phyloP scores from a whole-genome alignment of 2,888 invertebrate genomes.

The Tholera decimalis region DNA sequence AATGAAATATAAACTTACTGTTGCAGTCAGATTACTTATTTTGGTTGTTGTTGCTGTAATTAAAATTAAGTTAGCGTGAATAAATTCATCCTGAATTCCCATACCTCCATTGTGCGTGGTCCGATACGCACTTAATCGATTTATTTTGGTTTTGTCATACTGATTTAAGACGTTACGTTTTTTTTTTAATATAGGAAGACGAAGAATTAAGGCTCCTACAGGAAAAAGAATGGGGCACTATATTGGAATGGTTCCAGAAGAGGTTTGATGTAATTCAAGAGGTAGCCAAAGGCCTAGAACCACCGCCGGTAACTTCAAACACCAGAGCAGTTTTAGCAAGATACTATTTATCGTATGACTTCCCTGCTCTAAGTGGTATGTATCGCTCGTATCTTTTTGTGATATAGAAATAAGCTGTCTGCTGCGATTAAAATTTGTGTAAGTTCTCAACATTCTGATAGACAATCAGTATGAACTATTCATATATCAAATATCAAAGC shows the following conservation, averaged over 20 bases:
- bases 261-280: slow-evolving; percentile 94
- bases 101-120: neutral
- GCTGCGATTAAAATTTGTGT: neutral
- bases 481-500: neutral
- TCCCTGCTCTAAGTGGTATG: slow-evolving; percentile 96
- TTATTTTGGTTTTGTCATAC: neutral
- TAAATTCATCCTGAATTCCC: neutral
- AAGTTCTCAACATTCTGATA: neutral
- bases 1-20: no score
- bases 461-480: neutral
- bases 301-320: slow-evolving; percentile 92
- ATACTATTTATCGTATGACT: slow-evolving; percentile 96
- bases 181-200: slow-evolving; percentile 92
- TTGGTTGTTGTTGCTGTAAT: no score
- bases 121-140: neutral
- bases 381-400: slow-evolving; percentile 13
- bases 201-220: slow-evolving; percentile 95
- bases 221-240: slow-evolving; percentile 96
- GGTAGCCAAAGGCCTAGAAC: slow-evolving; percentile 93
- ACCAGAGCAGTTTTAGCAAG: slow-evolving; percentile 94
- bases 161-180: neutral
- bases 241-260: slow-evolving; percentile 97
- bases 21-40: no score
- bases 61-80: no score
- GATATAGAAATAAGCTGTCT: slow-evolving; percentile 5